These are phyloP conservation scores for Lathamus discolor DNA, from an alignment of 2,113 vertebrate species.

Conservation along the genomic window DNA sequence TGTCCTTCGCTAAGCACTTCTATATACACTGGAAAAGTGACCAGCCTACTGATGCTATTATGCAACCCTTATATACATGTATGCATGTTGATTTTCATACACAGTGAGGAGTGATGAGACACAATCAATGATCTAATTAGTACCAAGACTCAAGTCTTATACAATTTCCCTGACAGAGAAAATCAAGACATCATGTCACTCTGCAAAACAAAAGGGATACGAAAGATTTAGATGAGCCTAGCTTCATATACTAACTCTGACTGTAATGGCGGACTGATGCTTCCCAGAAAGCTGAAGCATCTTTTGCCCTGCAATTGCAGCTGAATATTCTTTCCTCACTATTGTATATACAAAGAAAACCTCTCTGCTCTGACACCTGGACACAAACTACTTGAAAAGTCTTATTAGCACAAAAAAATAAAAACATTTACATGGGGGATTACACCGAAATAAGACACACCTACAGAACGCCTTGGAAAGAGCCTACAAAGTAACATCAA, in stretches of 20 bases:
- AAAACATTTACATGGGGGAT: not conserved
- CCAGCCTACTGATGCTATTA: not conserved
- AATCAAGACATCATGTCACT: not conserved
- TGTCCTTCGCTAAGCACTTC: slow-evolving; percentile 27
- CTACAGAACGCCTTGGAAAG: not conserved
- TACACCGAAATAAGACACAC: not conserved
- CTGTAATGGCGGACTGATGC: not conserved
- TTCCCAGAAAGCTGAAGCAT: not conserved
- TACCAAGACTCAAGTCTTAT: not conserved
- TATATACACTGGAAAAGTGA: not conserved
- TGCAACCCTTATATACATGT: not conserved
- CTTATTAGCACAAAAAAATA: not conserved
- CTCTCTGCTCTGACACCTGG: not conserved
- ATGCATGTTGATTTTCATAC: not conserved
- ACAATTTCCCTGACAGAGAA: not conserved
- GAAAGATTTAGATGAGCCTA: not conserved
- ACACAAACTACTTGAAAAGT: not conserved
- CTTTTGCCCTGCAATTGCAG: not conserved
- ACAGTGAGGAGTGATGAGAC: not conserved
- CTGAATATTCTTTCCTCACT: not conserved
- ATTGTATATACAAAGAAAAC: not conserved
- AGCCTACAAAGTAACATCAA: not conserved
- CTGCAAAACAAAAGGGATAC: not conserved
- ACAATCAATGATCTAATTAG: not conserved
- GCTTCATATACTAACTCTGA: not conserved